Conservation (phyloP, 2,797 vertebrate genomes). For the Lepus oiostolus region DNA sequence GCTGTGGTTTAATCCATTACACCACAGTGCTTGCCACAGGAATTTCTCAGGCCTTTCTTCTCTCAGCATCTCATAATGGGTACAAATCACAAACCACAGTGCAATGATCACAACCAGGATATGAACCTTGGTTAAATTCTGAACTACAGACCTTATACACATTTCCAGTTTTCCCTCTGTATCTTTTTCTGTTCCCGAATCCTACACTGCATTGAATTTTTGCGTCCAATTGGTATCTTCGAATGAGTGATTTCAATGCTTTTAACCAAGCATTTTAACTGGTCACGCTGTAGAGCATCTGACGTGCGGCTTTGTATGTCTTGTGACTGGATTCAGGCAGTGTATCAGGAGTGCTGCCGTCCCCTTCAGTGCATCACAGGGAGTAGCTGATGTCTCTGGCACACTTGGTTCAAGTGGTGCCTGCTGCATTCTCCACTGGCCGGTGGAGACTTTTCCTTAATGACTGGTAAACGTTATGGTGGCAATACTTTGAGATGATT, state of each 20-base stretch:
- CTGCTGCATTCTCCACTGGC: not conserved
- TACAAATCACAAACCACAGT: constrained; percentile 41
- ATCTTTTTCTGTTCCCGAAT: not conserved
- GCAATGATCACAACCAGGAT: constrained; percentile 43
- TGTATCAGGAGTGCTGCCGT: not conserved
- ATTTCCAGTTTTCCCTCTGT: not conserved
- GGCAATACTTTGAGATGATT: not conserved
- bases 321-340: not conserved
- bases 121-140: not conserved
- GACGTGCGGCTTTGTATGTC: constrained; percentile 13
- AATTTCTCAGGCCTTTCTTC: not conserved
- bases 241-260: not conserved
- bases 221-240: not conserved
- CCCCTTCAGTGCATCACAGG: not conserved
- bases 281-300: not conserved
- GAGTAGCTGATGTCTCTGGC: not conserved
- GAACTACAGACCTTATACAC: constrained; percentile 12
- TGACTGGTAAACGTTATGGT: not conserved
- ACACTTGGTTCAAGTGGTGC: not conserved
- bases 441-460: not conserved
- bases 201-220: not conserved
- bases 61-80: not conserved
- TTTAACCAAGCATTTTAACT: not conserved
- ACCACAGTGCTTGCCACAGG: not conserved
- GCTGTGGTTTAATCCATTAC: too few species aligned